These are phyloP conservation scores for Ciconia nigra DNA, from an alignment of 2,797 vertebrate species.

Conservation along the genomic window DNA sequence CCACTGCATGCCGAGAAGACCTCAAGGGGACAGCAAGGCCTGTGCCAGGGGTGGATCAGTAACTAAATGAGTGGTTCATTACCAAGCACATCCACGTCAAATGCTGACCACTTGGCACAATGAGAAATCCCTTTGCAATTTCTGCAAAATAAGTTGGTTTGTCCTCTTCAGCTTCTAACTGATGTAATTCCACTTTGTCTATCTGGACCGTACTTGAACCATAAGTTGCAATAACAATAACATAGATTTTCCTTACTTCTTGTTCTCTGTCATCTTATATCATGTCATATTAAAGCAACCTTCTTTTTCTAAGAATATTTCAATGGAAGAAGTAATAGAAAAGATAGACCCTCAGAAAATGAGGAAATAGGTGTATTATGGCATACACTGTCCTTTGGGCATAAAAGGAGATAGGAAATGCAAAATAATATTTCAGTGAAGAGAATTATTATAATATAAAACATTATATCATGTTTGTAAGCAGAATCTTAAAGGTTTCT, in stretches of 20 bases:
- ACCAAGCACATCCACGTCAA: not conserved
- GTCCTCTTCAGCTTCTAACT: not conserved
- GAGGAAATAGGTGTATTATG: not conserved
- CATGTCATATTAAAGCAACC: not conserved
- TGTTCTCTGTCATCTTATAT: not conserved
- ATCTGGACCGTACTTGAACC: not conserved
- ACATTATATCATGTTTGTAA: not conserved
- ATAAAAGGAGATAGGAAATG: not conserved
- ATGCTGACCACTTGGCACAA: not conserved
- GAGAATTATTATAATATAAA: not conserved
- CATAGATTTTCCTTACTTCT: not conserved
- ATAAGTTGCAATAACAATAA: not conserved
- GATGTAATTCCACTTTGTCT: not conserved
- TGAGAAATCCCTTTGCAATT: not conserved
- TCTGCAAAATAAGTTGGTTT: not conserved
- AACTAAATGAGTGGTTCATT: not conserved
- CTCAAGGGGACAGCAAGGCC: not conserved
- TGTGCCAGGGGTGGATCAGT: not conserved
- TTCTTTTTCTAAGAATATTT: not conserved
- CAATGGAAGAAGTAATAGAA: not conserved
- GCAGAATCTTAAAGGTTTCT: not conserved
- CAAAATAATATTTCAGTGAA: not conserved
- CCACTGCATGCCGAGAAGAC: not conserved
- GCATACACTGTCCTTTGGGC: not conserved
- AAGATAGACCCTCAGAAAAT: not conserved